A percentile compares a stretch with the other conserved stretches of the same genome.
phyloP scores from a whole-genome alignment of 2,888 invertebrate species.

The Tribolium freemani region DNA sequence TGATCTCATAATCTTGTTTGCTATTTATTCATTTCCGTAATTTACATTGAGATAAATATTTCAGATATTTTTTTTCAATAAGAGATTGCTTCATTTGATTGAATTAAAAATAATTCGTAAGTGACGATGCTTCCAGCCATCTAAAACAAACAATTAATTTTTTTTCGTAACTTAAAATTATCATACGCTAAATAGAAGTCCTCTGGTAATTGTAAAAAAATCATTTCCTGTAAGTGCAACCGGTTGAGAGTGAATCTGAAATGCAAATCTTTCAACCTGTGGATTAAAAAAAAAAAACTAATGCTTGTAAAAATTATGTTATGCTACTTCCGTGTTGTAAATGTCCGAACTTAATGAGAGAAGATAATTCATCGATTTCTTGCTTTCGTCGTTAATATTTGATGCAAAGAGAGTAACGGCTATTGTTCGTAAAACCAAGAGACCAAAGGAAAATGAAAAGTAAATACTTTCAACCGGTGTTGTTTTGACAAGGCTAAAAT shows the following conservation, averaged over 20 bases:
- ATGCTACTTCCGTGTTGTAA: conserved; percentile 75
- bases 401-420: conserved; percentile 61
- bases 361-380: conserved; percentile 65
- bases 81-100: conserved; percentile 16
- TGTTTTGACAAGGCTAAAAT: conserved; percentile 63
- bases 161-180: neutral
- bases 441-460: conserved; percentile 63
- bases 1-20: conserved; percentile 15
- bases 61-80: neutral
- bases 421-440: conserved; percentile 57
- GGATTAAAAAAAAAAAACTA: conserved; percentile 33
- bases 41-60: neutral
- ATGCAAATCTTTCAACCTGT: conserved; percentile 53
- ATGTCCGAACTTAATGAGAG: conserved; percentile 75
- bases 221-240: conserved; percentile 55
- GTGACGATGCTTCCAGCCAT: conserved; percentile 48
- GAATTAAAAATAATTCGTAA: conserved; percentile 49
- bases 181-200: conserved; percentile 56
- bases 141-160: conserved; percentile 50
- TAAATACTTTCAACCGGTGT: conserved; percentile 66
- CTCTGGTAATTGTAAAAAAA: conserved; percentile 55
- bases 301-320: neutral
- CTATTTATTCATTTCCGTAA: conserved; percentile 18
- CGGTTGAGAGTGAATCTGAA: conserved; percentile 50
- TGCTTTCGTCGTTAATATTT: conserved; percentile 61